A percentile compares a stretch with the other conserved stretches of the same genome.
Evolutionary conservation across 2,113 vertebrate species (phyloP).

Genomic region (Pangasianodon gigas): DNA sequence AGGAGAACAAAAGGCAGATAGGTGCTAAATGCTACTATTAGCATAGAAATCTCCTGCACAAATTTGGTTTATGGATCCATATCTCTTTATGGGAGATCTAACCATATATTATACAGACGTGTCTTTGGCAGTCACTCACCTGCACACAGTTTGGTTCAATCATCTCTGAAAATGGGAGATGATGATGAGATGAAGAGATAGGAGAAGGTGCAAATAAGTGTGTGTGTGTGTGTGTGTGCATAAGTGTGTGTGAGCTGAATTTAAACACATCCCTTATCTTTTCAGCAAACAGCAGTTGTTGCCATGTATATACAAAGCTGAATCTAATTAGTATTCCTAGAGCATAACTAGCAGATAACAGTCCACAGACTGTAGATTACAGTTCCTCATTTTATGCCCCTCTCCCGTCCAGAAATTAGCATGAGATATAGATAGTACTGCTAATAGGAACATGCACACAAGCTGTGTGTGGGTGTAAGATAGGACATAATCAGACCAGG

Average conservation of each 20-base stretch:
- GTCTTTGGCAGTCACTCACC: constrained; percentile 30
- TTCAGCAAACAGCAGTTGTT: constrained; percentile 28
- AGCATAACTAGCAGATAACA: constrained; percentile 50
- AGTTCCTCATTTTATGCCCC: constrained; percentile 59
- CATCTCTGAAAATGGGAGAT: constrained; percentile 3
- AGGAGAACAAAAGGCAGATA: background rate
- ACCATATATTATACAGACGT: constrained; percentile 8
- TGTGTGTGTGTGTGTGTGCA: constrained; percentile 4
- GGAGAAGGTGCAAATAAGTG: constrained; percentile 10
- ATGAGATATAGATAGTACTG: constrained; percentile 49
- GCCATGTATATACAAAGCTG: constrained; percentile 42
- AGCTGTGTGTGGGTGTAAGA: constrained; percentile 50
- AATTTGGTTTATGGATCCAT: constrained; percentile 42
- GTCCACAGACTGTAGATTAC: constrained; percentile 47
- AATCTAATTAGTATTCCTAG: constrained; percentile 55
- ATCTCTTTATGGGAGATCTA: background rate
- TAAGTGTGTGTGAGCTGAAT: constrained; percentile 48
- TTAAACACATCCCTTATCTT: constrained; percentile 28
- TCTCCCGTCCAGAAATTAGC: constrained; percentile 52
- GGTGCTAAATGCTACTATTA: constrained; percentile 18
- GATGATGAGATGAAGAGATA: constrained; percentile 10
- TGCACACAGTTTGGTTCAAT: constrained; percentile 21
- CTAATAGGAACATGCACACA: constrained; percentile 58
- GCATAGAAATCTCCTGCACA: constrained; percentile 6
- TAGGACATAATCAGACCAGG: constrained; percentile 62